Evolutionary conservation across 1,140 invertebrate species (phyloP), one percentile per base, ranked within the genome.

Genomic region (Hyles vespertilio): DNA sequence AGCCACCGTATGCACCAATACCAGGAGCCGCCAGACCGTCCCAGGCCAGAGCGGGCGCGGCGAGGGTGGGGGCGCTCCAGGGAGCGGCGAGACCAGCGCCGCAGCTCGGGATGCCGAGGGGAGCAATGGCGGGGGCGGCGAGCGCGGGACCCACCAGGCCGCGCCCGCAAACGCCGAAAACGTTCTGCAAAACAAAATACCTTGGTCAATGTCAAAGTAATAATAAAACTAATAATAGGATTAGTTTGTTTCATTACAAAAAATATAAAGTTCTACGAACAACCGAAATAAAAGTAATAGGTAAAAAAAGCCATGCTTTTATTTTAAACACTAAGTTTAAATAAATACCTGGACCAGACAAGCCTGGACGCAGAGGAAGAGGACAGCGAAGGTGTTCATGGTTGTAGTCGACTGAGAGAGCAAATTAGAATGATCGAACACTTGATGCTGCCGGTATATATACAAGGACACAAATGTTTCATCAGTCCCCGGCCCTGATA

Each of bases 331-430:
- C 3, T 5, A 22, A 50, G 9, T 12, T 2, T 22, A 32, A 12
- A 9, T 5, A 52, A 43, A 55, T 59, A 62, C 60, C 54, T 59
- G 59, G 33, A 61, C 48, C 32, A 62, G 48, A 50, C 61, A 52
- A 53, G 56, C 65, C 50, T 63, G 65, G 56, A 62, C 49, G 36
- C 60, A 59, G 36, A 61, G 12, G 7, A 58, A 45, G 8, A 65
- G 22, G 46, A 65, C 47, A 32, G 65, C 46, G 55, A 61, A 63
- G 51, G 55, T 46, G 51, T 56, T 58, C 61, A 58, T 64, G 56
- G 57, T 60, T 56, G 11, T 55, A 22, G 22, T 22, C 22, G 22
- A 22, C 22, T 22, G 22, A 22, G 22, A 22, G 22, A 22, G 2
- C 22, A 22, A 22, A 22, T 2, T 22, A 22, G 22, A 22, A 22